Evolutionary conservation across 2,888 invertebrate genomes (phyloP), one percentile per base, ranked within the genome.

Genomic region (Cacoxenus indagator): DNA sequence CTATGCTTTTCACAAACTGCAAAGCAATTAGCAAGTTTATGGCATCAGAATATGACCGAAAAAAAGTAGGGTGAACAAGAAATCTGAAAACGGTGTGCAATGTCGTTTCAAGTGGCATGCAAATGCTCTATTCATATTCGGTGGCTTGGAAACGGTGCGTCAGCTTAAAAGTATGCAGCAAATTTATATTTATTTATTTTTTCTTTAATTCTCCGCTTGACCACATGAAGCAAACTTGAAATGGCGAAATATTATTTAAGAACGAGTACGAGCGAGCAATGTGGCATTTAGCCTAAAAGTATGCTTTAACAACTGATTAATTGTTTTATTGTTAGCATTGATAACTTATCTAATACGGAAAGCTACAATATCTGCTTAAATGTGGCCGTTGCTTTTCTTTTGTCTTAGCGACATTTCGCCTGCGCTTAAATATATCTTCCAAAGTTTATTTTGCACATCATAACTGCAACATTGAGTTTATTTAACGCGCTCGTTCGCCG

Each of bases 11-110:
- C 8, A 17, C 3, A 59, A 31, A 11, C 37, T 69, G 78, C 73
- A 70, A 51, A 67, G 84, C 81, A 84, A 84, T 81, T 81, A 84
- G 78, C 73, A 81, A 81, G 81, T 81, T 81, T 82, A 84, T 81
- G 78, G 83, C 84, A 75, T 78, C 73, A 73, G 84, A 81, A 84
- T 81, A 81, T 81, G 84, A 81, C n/a, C n/a, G n/a, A n/a, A n/a
- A n/a, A n/a, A n/a, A n/a, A n/a, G n/a, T n/a, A n/a, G n/a, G 76
- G 68, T 67, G 65, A 48, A 54, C 66, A 31, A 31, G 27, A 59
- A n/a, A 5, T 27, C 51, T 19, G 14, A 4, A 48, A n/a, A n/a
- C n/a, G n/a, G n/a, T n/a, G n/a, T n/a, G n/a, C n/a, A n/a, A n/a
- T n/a, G n/a, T n/a, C n/a, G n/a, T n/a, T n/a, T n/a, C n/a, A n/a